phyloP scores from a whole-genome alignment of 2,888 invertebrate species.

The Agonopterix arenella region DNA sequence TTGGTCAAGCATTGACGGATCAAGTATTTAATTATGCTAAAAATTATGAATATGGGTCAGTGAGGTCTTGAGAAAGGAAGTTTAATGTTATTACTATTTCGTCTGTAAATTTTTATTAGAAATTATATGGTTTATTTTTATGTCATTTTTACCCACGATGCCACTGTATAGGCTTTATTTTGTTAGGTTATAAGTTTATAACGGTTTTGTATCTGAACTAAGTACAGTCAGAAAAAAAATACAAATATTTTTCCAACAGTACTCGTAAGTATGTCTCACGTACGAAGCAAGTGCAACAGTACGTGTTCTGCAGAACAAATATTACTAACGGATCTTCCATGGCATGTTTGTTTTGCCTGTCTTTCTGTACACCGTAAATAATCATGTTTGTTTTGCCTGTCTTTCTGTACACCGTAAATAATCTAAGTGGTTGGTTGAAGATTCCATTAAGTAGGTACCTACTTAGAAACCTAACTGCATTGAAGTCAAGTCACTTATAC shows the following conservation, averaged over 20 bases:
- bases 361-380: constrained; percentile 4
- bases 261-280: constrained; percentile 1
- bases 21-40: constrained; percentile 42
- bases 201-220: no score
- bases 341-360: constrained; percentile 8
- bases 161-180: no score
- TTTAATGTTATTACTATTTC: no score
- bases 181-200: no score
- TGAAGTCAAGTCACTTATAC: no score
- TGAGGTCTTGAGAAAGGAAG: constrained; percentile 66
- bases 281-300: not conserved
- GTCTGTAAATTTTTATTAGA: no score
- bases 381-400: constrained; percentile 9
- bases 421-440: no score
- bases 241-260: not conserved
- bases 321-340: not conserved
- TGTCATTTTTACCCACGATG: no score
- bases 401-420: not conserved
- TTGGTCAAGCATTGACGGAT: constrained; percentile 68
- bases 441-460: no score
- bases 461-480: no score
- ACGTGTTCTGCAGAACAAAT: constrained; percentile 1
- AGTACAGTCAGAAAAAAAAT: not conserved
- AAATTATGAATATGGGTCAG: constrained; percentile 59
- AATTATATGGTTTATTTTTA: no score